Evolutionary conservation across 2,113 vertebrate species (phyloP).

Genomic region (Gopherus evgoodei): DNA sequence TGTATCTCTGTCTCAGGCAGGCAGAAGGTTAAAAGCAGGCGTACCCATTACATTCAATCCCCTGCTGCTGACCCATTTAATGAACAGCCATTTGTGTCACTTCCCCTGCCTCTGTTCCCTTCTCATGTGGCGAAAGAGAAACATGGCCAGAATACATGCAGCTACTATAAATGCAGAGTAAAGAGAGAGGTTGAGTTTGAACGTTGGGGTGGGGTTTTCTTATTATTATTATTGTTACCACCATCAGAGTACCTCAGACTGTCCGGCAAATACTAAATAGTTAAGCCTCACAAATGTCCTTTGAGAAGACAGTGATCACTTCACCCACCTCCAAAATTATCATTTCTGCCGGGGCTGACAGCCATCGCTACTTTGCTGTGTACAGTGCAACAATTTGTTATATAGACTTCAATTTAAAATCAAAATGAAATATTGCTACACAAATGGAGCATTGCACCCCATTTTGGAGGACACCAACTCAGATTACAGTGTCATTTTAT

Average conservation of each 20-base stretch:
- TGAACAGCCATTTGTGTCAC: rapidly evolving
- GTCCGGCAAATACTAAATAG: background rate
- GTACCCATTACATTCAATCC: background rate
- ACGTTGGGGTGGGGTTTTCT: background rate
- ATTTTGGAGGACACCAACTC: background rate
- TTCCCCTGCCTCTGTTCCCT: background rate
- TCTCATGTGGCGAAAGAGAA: background rate
- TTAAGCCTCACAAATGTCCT: rapidly evolving
- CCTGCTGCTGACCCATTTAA: background rate
- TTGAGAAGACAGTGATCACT: background rate
- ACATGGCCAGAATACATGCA: background rate
- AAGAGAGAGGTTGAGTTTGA: background rate
- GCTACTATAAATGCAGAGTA: rapidly evolving
- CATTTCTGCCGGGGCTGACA: background rate
- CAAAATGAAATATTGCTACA: background rate
- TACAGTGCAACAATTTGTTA: background rate
- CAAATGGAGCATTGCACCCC: background rate
- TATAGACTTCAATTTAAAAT: background rate
- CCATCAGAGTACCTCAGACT: background rate
- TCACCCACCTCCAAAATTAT: background rate
- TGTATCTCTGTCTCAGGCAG: rapidly evolving
- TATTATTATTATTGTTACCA: background rate
- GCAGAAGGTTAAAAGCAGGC: background rate
- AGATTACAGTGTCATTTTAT: background rate
- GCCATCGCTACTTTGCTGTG: rapidly evolving